These are phyloP conservation scores for Hymenochirus boettgeri DNA, from an alignment of 2,113 vertebrate species.

Conservation along the genomic window DNA sequence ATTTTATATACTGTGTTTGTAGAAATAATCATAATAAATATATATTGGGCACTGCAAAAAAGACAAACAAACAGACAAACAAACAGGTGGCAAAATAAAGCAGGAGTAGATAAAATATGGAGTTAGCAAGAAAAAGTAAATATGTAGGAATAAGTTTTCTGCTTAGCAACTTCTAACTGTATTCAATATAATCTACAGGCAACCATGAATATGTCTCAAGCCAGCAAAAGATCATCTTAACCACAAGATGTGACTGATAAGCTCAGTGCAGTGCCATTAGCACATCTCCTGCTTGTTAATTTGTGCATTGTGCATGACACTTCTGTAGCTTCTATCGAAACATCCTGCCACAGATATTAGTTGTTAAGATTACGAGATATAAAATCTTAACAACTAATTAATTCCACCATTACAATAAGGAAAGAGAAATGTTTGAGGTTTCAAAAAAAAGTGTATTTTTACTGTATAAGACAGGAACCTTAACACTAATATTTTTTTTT, in stretches of 20 bases:
- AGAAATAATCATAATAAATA: too few species aligned
- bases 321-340: slow-evolving; percentile 4
- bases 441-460: too few species aligned
- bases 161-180: not conserved
- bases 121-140: too few species aligned
- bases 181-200: not conserved
- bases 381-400: not conserved
- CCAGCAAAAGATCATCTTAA: slow-evolving; percentile 11
- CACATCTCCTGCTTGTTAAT: slow-evolving; percentile 20
- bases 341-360: slow-evolving; percentile 16
- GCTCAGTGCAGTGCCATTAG: slow-evolving; percentile 8
- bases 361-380: not conserved
- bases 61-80: too few species aligned
- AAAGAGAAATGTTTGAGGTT: too few species aligned
- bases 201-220: slow-evolving; percentile 10
- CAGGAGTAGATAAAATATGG: too few species aligned
- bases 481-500: too few species aligned
- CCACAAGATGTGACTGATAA: slow-evolving; percentile 20
- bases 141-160: not conserved
- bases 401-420: too few species aligned
- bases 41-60: too few species aligned
- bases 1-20: too few species aligned
- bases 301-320: not conserved
- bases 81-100: too few species aligned
- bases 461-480: too few species aligned